phyloP scores from a whole-genome alignment of 2,888 invertebrate species.

The Platycheirus rosarum region DNA sequence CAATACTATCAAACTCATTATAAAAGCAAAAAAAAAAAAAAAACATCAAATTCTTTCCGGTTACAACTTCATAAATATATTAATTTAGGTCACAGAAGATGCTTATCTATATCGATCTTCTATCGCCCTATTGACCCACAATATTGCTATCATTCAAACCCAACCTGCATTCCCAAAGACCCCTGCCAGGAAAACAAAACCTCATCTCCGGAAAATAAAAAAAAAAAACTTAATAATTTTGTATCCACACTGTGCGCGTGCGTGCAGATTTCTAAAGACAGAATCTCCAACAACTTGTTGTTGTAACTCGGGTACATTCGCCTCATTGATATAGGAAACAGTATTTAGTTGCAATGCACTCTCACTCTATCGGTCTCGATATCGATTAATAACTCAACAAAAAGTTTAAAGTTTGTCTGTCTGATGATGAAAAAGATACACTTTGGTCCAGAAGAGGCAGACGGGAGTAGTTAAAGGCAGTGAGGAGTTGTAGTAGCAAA shows the following conservation, averaged over 20 bases:
- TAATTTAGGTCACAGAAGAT: conserved; percentile 39
- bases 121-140: conserved; percentile 51
- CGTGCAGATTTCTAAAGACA: conserved; percentile 61
- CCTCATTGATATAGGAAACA: background rate
- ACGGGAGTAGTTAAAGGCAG: background rate
- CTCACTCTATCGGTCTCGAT: conserved; percentile 56
- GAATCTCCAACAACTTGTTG: conserved; percentile 11
- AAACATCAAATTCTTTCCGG: background rate
- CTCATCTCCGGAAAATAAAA: background rate
- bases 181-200: background rate
- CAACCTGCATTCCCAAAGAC: conserved; percentile 29
- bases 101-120: conserved; percentile 33
- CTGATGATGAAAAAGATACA: conserved; percentile 52
- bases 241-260: conserved; percentile 40
- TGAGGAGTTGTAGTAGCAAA: conserved; percentile 48
- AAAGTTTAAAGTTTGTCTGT: conserved; percentile 34
- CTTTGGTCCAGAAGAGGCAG: conserved; percentile 36
- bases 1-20: too few relatives aligned
- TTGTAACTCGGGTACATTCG: conserved; percentile 4
- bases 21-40: background rate
- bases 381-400: conserved; percentile 20
- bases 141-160: conserved; percentile 16
- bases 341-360: conserved; percentile 36
- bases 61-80: conserved; percentile 13
- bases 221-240: conserved; percentile 34